Base-by-base conservation (phyloP, 2,797 vertebrate genomes). In the Fistularia commersonii region DNA sequence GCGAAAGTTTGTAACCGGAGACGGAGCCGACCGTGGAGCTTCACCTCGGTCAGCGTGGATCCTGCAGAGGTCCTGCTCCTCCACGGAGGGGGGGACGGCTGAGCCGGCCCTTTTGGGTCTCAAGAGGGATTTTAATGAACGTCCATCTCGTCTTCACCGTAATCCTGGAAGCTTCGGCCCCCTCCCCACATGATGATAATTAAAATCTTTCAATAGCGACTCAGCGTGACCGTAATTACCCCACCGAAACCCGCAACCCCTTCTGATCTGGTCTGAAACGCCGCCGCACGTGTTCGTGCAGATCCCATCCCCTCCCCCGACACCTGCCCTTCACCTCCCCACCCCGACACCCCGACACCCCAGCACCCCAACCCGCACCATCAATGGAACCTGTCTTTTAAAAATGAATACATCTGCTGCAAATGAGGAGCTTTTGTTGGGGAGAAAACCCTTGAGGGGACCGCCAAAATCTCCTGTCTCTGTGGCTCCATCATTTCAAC, bases 391-490 rank as follows among this genome's bases (percentile, higher is more conserved):
- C 74, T 72, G 64, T 70, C 71, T 80, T 72, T 71, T 72, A 48
- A 66, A 70, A 66, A 76, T 11, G n/a, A 64, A 73, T 73, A 64
- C 72, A 73, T 79, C 76, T 75, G 80, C 76, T 77, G 70, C 72
- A 80, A 86, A 76, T 71, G 79, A 80, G 75, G 70, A 46, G 56
- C 51, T 64, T 72, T 85, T 88, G 83, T 80, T 66, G 11, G 36
- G 32, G 14, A 47, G 42, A 32, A 55, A 57, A 48, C 42, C 74
- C 84, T 84, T 45, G 54, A 83, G 83, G 82, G 74, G 39, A 68
- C 78, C 60, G 77, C 76, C 78, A 82, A 83, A 79, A 77, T 59
- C 36, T 57, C 44, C 38, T 68, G 69, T 63, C 54, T 56, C 63
- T 46, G 14, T 7, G 41, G 48, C 63, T 77, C 64, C 69, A 54